Base-by-base conservation (phyloP, 2,797 vertebrate species). In the Pantherophis vulpinus region DNA sequence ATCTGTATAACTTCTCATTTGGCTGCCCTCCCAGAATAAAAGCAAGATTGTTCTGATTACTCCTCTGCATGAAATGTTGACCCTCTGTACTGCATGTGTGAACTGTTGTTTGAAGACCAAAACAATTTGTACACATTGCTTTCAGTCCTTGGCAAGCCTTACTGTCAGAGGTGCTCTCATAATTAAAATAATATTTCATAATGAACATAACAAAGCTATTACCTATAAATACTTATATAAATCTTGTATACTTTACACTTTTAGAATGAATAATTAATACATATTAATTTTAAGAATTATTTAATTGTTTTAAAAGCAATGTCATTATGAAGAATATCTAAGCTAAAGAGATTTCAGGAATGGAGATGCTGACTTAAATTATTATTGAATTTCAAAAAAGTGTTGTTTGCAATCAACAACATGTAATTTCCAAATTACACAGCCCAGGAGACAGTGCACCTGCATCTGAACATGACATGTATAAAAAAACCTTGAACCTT, bases 161-260 rank as follows among this genome's bases (percentile, higher is more conserved):
- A 37, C 32, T 89, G 12, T 83, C 87, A 60, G 88, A 23, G 0
- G 16, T 42, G n/a, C 59, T 86, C 23, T 90, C 25, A 42, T 14
- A 90, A 90, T 90, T 90, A 93, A 90, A 93, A 87, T 86, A 56
- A 60, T 91, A 79, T 79, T 91, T 93, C 55, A 32, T 59, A 88
- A 88, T 83, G n/a, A 88, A 20, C n/a, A 42, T n/a, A 90, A 90
- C 51, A 91, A 91, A 60, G n/a, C 56, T 10, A 90, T 88, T 87
- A 56, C 59, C 32, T 86, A 20, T 27, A n/a, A 51, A 89, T 47
- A 32, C 51, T 79, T 58, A 56, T 37, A 63, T 63, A 87, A 54
- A 55, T 42, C 61, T 88, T 55, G 7, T n/a, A 92, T 47, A 74
- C 13, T 47, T 66, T 60, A 90, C 25, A 63, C 86, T 90, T 92